Conservation (phyloP, 2,797 vertebrate genomes). For the Phyllotis vaccarum region DNA sequence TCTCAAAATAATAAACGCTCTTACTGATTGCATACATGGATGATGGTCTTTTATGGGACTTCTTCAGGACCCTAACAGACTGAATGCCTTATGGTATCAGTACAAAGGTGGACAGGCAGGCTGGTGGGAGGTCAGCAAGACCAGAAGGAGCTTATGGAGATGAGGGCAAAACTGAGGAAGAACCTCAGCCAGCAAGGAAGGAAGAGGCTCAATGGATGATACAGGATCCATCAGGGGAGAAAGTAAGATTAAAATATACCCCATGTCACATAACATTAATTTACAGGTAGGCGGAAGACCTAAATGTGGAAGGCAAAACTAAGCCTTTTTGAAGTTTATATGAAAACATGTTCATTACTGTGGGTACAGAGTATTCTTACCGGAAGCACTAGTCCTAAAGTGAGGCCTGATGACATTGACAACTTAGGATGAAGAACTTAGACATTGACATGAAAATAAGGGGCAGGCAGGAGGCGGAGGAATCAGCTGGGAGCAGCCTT, state of each 20-base stretch:
- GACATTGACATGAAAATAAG: background rate
- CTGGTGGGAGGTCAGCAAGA: background rate
- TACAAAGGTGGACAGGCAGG: background rate
- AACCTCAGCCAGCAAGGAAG: background rate
- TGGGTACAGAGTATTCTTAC: background rate
- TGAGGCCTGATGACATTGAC: background rate
- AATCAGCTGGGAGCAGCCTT: background rate
- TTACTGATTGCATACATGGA: no score
- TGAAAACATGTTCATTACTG: background rate
- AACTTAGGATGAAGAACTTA: background rate
- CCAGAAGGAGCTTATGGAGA: background rate
- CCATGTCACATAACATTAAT: background rate
- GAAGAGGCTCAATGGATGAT: background rate
- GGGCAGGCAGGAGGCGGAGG: background rate
- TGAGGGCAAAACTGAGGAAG: background rate
- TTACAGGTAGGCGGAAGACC: slow-evolving; percentile 11
- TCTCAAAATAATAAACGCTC: no score
- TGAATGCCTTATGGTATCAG: background rate
- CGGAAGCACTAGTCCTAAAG: background rate
- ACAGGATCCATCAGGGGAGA: background rate
- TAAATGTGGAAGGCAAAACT: slow-evolving; percentile 28
- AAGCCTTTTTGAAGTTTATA: background rate
- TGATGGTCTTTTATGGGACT: no score
- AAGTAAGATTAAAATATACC: slow-evolving; percentile 3
- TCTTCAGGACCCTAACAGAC: background rate